Base-by-base conservation (phyloP, 2,888 invertebrate genomes). In the Lasius fuliginosus region DNA sequence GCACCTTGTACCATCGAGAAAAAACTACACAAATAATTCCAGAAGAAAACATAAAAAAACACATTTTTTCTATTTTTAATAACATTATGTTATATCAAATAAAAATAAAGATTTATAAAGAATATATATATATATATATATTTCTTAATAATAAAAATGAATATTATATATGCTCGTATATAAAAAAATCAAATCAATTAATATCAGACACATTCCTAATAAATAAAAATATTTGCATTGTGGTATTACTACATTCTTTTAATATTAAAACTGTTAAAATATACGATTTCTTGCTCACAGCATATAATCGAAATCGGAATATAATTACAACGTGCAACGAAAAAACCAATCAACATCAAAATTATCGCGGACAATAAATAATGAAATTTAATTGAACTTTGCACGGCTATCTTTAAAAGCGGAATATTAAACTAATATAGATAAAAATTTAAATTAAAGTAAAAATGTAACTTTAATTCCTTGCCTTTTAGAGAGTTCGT, bases 401-500 rank as follows among this genome's bases (percentile, higher is more conserved):
- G 5, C 6, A 49, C 1, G 18, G 1, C 15, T 46, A 46, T 49
- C 49, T 18, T 18, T 6, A 18, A 49, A 6, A 49, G 1, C 1
- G 4, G 18, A 30, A 58, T 9, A 56, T 68, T 40, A 33, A n/a
- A 3, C 3, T 42, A n/a, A n/a, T n/a, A 36, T 23, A 30, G 18
- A 65, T 46, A 60, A 60, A 60, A 74, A 3, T 49, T n/a, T 42
- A 23, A 23, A 18, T 58, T 53, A 15, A 53, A 18, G 0, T 49
- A 49, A 49, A 18, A 49, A 18, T 49, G 6, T 53, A 53, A 53
- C 8, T 8, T 5, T 53, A 8, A n/a, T 53, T 53, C 4, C 1
- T 36, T 53, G 11, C 9, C 3, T 73, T 68, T 15, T 95, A 97
- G 97, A 79, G 96, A 96, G 88, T 96, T 96, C 92, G 95, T 95